These are phyloP conservation scores for Whitmania pigra DNA, from an alignment of 1,140 invertebrate genomes.

Conservation along the genomic window DNA sequence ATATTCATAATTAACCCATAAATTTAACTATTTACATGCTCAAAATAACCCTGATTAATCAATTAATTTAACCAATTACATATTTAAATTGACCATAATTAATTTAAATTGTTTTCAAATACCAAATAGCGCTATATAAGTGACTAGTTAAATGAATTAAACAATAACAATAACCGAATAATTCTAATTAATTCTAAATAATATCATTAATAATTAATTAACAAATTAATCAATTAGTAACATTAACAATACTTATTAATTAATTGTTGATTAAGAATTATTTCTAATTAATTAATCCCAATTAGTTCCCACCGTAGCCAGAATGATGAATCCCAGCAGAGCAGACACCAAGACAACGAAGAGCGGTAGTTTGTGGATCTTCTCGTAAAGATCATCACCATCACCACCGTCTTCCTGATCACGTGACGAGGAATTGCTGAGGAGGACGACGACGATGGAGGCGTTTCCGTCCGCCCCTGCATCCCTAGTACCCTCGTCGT, in stretches of 20 bases:
- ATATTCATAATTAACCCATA: too few relatives aligned
- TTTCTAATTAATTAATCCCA: neutral
- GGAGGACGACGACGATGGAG: neutral
- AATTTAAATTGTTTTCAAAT: too few relatives aligned
- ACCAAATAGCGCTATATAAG: too few relatives aligned
- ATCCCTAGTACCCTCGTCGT: neutral
- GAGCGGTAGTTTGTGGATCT: neutral
- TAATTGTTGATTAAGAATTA: neutral
- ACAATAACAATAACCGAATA: too few relatives aligned
- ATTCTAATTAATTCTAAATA: too few relatives aligned
- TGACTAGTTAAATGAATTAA: too few relatives aligned
- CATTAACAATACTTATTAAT: neutral
- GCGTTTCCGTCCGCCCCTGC: neutral
- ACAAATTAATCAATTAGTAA: conserved; percentile 5
- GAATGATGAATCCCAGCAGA: conserved; percentile 30
- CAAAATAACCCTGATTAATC: too few relatives aligned
- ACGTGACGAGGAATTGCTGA: neutral
- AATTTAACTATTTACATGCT: too few relatives aligned
- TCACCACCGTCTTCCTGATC: neutral
- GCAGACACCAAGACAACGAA: neutral
- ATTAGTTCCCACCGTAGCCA: conserved; percentile 32
- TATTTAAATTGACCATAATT: too few relatives aligned
- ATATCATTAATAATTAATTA: too few relatives aligned
- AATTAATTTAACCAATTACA: too few relatives aligned
- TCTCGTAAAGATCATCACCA: neutral